A percentile compares a stretch with the other conserved stretches of the same genome.
phyloP scores from a whole-genome alignment of 2,113 vertebrate genomes.

The Anthoscopus minutus region DNA sequence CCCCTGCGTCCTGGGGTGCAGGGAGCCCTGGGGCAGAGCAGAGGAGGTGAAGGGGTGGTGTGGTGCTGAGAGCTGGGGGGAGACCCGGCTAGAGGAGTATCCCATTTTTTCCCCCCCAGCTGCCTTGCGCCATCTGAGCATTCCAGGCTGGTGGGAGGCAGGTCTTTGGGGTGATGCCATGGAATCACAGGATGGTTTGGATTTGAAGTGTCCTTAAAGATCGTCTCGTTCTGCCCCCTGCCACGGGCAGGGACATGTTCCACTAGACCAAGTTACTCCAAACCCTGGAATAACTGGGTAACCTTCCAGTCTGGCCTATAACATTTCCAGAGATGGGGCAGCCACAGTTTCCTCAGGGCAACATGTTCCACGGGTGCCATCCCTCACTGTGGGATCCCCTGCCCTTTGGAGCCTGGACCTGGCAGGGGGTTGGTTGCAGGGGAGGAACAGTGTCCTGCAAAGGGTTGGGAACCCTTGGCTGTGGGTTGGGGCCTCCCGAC shows the following conservation, averaged over 20 bases:
- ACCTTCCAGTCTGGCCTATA: neutral
- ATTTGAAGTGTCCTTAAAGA: neutral
- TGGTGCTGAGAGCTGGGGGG: neutral
- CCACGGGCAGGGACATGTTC: neutral
- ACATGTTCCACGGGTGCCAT: neutral
- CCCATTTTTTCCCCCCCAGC: neutral
- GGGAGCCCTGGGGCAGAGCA: neutral
- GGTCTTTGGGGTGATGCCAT: neutral
- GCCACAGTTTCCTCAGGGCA: neutral
- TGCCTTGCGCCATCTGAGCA: neutral
- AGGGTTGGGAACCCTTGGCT: neutral
- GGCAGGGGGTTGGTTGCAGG: too few species aligned
- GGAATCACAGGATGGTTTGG: neutral
- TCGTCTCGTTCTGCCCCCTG: neutral
- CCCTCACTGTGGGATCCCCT: neutral
- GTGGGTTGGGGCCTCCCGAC: neutral
- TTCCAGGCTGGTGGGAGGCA: rapidly evolving
- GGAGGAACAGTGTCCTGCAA: neutral
- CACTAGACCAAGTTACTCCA: neutral
- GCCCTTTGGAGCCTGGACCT: neutral
- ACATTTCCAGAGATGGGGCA: neutral
- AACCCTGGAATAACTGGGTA: neutral
- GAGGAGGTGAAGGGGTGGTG: neutral
- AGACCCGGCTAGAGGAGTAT: rapidly evolving
- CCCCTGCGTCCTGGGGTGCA: neutral